phyloP scores from a whole-genome alignment of 2,888 invertebrate genomes.

The Stenchaetothrips biformis region DNA sequence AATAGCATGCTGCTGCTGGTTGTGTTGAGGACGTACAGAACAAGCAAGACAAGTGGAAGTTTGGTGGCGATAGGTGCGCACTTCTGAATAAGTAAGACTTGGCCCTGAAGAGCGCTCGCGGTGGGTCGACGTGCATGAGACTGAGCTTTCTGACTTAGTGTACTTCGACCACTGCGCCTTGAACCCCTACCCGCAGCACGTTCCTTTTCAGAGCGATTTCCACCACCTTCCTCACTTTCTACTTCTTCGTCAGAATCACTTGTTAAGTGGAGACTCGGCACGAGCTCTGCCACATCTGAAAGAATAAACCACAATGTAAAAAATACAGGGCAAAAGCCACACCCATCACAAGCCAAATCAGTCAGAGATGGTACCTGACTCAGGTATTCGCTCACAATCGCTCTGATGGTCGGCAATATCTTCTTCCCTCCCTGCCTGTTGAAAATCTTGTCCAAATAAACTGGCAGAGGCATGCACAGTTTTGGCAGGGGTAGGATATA shows the following conservation, averaged over 20 bases:
- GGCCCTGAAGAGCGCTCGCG: not conserved
- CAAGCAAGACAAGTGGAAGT: slow-evolving; percentile 25
- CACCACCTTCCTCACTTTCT: slow-evolving; percentile 30
- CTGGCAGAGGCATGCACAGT: not conserved
- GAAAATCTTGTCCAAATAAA: not conserved
- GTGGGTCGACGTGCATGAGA: not conserved
- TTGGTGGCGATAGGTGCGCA: slow-evolving; percentile 16
- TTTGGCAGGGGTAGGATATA: not conserved
- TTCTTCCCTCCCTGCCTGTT: not conserved
- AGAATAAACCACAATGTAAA: slow-evolving; percentile 51
- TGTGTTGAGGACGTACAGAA: not conserved
- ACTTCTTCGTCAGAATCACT: slow-evolving; percentile 28
- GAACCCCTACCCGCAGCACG: not conserved
- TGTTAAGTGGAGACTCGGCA: slow-evolving; percentile 32
- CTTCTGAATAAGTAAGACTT: not conserved
- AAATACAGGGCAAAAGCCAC: too few species aligned
- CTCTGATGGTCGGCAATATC: too few species aligned
- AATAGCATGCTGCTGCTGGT: not conserved
- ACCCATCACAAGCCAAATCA: too few species aligned
- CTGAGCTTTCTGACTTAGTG: not conserved
- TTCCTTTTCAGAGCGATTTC: slow-evolving; percentile 26
- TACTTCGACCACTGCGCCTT: not conserved
- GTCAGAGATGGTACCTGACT: too few species aligned
- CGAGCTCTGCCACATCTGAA: slow-evolving; percentile 46
- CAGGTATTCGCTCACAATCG: too few species aligned